These are phyloP conservation scores for Vireo altiloquus DNA, from an alignment of 2,113 vertebrate genomes.

Conservation along the genomic window DNA sequence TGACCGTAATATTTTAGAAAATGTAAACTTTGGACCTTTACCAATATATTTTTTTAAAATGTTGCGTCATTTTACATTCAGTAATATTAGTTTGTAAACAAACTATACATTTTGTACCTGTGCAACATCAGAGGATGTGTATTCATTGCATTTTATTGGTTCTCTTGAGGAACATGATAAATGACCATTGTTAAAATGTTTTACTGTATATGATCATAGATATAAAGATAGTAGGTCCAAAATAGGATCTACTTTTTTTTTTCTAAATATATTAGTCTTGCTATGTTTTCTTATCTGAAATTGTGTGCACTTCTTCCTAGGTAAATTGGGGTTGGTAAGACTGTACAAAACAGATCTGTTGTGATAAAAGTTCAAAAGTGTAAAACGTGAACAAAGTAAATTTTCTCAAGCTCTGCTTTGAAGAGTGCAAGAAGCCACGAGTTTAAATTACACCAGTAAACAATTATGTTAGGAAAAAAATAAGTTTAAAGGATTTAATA, in stretches of 20 bases:
- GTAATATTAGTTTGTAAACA: constrained; percentile 59
- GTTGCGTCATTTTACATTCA: constrained; percentile 54
- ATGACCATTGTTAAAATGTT: constrained; percentile 61
- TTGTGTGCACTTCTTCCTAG: background rate
- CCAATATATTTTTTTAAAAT: constrained; percentile 61
- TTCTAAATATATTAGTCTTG: constrained; percentile 36
- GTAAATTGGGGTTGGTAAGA: background rate
- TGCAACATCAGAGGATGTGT: constrained; percentile 60
- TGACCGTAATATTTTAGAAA: constrained; percentile 68
- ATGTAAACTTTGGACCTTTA: constrained; percentile 65
- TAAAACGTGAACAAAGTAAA: background rate
- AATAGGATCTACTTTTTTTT: constrained; percentile 49
- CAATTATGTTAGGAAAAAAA: background rate
- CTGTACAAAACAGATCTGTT: background rate
- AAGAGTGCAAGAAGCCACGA: background rate
- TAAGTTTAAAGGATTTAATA: background rate
- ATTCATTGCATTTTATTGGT: constrained; percentile 66
- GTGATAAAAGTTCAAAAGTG: background rate
- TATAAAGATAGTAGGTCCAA: constrained; percentile 57
- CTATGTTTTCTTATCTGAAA: constrained; percentile 34
- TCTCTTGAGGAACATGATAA: constrained; percentile 61
- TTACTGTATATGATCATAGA: constrained; percentile 55
- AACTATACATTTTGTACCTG: constrained; percentile 64
- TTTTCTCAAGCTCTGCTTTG: background rate
- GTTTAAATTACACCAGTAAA: background rate